Evolutionary conservation across 2,113 vertebrate species (phyloP).

Genomic region (Phocoena sinus): DNA sequence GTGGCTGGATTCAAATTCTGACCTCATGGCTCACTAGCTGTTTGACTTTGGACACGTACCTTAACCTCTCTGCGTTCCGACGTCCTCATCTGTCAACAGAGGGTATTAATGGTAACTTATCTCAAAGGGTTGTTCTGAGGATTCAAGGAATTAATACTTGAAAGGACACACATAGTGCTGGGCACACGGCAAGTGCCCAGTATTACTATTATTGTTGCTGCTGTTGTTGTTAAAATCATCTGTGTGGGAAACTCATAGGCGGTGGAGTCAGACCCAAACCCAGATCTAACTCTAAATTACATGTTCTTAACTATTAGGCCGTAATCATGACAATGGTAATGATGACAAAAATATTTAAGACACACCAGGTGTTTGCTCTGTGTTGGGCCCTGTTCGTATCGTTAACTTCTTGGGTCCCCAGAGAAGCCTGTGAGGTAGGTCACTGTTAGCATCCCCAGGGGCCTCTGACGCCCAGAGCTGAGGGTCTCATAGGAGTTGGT

Average conservation of each 20-base stretch:
- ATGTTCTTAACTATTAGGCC: not conserved
- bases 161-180: not conserved
- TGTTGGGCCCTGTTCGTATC: not conserved
- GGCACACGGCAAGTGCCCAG: not conserved
- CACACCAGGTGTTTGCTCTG: fast-evolving
- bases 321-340: not conserved
- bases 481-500: not conserved
- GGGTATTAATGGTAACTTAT: not conserved
- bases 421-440: not conserved
- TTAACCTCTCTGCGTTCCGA: not conserved
- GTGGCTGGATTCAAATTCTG: not conserved
- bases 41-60: not conserved
- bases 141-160: not conserved
- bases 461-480: not conserved
- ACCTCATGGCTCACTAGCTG: not conserved
- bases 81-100: not conserved
- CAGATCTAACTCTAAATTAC: not conserved
- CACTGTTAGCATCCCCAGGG: fast-evolving
- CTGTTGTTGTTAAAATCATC: not conserved
- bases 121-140: not conserved
- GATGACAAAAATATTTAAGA: too few species aligned
- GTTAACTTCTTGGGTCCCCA: not conserved
- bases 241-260: not conserved
- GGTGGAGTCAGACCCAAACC: not conserved
- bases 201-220: fast-evolving